Evolutionary conservation across 1,140 invertebrate species (phyloP).

Genomic region (Pinna nobilis): DNA sequence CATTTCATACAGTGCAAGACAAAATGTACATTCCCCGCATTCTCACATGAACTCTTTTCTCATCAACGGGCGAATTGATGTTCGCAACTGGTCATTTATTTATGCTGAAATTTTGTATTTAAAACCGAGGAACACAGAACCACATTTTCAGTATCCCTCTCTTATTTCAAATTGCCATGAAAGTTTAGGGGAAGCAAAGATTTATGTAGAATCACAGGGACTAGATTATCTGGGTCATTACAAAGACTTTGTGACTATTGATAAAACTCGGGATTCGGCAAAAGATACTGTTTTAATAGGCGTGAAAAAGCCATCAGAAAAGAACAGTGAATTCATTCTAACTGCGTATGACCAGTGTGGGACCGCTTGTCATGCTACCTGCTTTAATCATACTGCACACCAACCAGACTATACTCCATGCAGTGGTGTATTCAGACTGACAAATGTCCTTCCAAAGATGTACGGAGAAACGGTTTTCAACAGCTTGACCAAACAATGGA

Average conservation of each 20-base stretch:
- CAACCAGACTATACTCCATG: conserved; percentile 24
- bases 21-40: too few species aligned
- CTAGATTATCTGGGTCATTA: conserved; percentile 39
- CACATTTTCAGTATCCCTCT: too few species aligned
- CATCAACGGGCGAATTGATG: too few species aligned
- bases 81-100: too few species aligned
- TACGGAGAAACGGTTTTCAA: too few species aligned
- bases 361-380: conserved; percentile 16
- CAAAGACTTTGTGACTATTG: conserved; percentile 28
- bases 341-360: conserved; percentile 41
- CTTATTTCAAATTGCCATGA: too few species aligned
- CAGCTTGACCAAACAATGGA: too few species aligned
- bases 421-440: conserved; percentile 23
- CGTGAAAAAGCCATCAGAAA: conserved; percentile 24
- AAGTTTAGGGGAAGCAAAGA: conserved; percentile 25
- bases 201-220: conserved; percentile 35
- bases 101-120: too few species aligned
- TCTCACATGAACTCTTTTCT: too few species aligned
- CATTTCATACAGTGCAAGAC: too few species aligned
- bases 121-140: too few species aligned
- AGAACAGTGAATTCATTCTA: neutral
- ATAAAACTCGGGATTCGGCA: conserved; percentile 3
- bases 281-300: conserved; percentile 16
- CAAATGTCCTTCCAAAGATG: too few species aligned
- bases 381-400: conserved; percentile 5